These are phyloP conservation scores for Drymodes brunneopygia DNA, from an alignment of 2,113 vertebrate genomes.

Conservation along the genomic window DNA sequence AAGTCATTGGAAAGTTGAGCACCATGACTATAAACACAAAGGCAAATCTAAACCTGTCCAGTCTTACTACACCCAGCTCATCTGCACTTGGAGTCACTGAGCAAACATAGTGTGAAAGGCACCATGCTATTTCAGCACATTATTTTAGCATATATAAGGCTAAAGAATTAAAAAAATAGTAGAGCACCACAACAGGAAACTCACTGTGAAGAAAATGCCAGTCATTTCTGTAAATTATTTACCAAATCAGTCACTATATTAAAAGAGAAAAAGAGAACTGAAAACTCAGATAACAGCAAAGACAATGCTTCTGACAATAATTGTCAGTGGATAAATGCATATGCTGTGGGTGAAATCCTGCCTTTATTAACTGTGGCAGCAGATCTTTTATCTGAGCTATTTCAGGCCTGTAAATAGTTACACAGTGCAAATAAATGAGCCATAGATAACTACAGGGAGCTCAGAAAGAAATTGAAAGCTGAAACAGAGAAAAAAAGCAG, in stretches of 20 bases:
- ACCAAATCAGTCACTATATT: not conserved
- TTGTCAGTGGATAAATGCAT: not conserved
- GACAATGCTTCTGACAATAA: not conserved
- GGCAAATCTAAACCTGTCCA: not conserved
- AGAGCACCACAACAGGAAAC: not conserved
- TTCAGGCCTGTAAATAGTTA: not conserved
- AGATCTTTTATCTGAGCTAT: not conserved
- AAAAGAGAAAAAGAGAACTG: not conserved
- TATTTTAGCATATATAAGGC: not conserved
- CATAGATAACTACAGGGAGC: not conserved
- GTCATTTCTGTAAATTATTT: not conserved
- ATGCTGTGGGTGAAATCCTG: not conserved
- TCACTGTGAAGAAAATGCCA: not conserved
- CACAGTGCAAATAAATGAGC: not conserved
- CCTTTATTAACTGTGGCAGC: not conserved
- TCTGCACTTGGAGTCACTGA: not conserved
- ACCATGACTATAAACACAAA: not conserved
- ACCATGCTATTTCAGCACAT: not conserved
- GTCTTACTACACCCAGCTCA: not conserved
- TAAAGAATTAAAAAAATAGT: not conserved
- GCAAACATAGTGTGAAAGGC: not conserved
- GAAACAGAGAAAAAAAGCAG: not conserved
- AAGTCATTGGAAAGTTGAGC: not conserved
- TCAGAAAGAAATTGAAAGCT: not conserved
- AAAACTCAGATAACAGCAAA: not conserved